Conservation (phyloP, 2,113 vertebrate genomes). For the Euleptes europaea region DNA sequence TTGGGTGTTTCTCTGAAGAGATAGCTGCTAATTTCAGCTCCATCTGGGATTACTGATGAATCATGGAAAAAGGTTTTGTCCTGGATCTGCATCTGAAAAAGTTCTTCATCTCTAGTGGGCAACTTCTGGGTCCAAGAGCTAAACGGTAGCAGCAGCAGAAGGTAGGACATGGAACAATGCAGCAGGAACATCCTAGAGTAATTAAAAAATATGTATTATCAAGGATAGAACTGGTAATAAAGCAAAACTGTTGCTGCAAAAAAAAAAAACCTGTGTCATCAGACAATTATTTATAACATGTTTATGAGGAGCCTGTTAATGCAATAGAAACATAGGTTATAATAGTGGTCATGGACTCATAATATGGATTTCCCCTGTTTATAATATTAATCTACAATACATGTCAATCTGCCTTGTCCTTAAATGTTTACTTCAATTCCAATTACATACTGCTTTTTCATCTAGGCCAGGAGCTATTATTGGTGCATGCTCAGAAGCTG, state of each 20-base stretch:
- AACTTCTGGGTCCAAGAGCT: slow-evolving; percentile 85
- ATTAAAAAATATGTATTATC: slow-evolving; percentile 29
- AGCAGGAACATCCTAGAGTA: slow-evolving; percentile 84
- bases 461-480: too few species aligned
- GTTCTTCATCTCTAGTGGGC: slow-evolving; percentile 94
- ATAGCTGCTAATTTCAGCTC: slow-evolving; percentile 94
- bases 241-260: not conserved
- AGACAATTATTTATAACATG: not conserved
- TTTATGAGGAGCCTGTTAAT: not conserved
- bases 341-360: not conserved
- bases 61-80: slow-evolving; percentile 93
- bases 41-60: slow-evolving; percentile 92
- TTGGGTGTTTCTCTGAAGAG: slow-evolving; percentile 96
- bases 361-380: too few species aligned
- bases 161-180: slow-evolving; percentile 55
- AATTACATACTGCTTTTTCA: too few species aligned
- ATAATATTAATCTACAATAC: too few species aligned
- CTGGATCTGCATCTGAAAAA: slow-evolving; percentile 97
- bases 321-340: not conserved
- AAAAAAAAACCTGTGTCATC: not conserved
- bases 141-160: slow-evolving; percentile 77
- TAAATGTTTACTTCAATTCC: too few species aligned
- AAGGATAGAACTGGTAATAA: accelerated
- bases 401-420: too few species aligned
- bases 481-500: too few species aligned